Conservation (phyloP, 2,113 vertebrate genomes). For the Tragelaphus strepsiceros region DNA sequence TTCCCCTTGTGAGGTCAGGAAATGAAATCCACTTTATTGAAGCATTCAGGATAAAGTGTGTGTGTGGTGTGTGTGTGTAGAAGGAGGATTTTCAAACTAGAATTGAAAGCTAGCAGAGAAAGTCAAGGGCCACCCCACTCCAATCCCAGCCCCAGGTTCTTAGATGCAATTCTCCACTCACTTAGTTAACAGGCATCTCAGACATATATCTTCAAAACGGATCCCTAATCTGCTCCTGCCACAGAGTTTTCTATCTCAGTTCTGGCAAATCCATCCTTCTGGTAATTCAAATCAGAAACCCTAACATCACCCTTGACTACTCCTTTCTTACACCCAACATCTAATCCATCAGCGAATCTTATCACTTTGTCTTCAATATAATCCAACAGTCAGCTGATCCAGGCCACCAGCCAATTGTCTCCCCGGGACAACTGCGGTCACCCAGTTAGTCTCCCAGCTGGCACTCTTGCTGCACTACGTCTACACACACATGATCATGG, state of each 20-base stretch:
- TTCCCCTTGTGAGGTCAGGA: background rate
- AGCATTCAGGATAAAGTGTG: background rate
- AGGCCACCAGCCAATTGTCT: background rate
- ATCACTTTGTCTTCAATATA: background rate
- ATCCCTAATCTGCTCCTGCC: background rate
- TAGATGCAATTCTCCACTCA: background rate
- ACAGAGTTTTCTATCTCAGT: background rate
- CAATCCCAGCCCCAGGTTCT: background rate
- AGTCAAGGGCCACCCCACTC: background rate
- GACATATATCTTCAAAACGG: background rate
- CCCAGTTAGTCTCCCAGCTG: background rate
- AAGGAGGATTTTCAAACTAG: background rate
- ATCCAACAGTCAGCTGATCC: background rate
- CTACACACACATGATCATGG: background rate
- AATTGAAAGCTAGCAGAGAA: background rate
- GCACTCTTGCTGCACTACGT: fast-evolving
- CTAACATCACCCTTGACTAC: background rate
- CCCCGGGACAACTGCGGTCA: background rate
- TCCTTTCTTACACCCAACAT: background rate
- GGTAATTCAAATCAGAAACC: background rate
- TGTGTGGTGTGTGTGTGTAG: background rate
- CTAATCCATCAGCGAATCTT: background rate
- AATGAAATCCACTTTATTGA: background rate
- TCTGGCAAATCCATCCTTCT: background rate
- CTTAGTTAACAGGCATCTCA: background rate